Conservation (phyloP, 2,797 vertebrate species). For the Echeneis naucrates region DNA sequence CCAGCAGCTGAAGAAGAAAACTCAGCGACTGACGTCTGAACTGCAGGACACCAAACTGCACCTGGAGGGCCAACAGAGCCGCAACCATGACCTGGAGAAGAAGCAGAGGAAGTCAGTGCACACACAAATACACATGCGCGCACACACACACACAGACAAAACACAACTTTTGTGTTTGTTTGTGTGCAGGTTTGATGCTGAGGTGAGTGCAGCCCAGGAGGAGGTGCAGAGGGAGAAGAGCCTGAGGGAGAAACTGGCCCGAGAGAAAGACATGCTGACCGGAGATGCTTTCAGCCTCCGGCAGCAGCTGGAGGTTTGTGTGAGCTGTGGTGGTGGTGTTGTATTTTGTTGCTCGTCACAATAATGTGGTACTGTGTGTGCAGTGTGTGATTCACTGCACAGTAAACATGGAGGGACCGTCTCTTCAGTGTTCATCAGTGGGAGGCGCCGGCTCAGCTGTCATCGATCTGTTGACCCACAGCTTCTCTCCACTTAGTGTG, state of each 20-base stretch:
- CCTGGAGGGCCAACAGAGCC: conserved; percentile 96
- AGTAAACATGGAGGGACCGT: too few relatives aligned
- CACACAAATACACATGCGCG: too few relatives aligned
- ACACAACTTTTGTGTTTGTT: too few relatives aligned
- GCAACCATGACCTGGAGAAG: conserved; percentile 98
- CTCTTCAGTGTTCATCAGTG: too few relatives aligned
- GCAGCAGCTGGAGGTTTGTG: conserved; percentile 91
- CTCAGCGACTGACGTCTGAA: conserved; percentile 91
- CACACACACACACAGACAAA: too few relatives aligned
- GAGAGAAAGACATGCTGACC: conserved; percentile 92
- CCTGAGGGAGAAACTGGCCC: conserved; percentile 91
- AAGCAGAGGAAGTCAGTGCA: conserved; percentile 95
- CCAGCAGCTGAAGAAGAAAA: conserved; percentile 97
- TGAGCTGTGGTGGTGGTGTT: too few relatives aligned
- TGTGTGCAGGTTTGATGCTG: conserved; percentile 90
- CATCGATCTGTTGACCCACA: too few relatives aligned
- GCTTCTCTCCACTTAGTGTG: too few relatives aligned
- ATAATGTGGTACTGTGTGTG: too few relatives aligned
- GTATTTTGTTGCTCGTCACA: too few relatives aligned
- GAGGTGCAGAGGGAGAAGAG: conserved; percentile 92
- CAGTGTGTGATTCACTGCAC: too few relatives aligned
- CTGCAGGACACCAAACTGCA: conserved; percentile 98
- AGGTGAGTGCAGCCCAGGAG: conserved; percentile 91
- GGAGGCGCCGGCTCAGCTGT: too few relatives aligned
- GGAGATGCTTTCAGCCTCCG: conserved; percentile 92